Evolutionary conservation across 1,140 invertebrate genomes (phyloP).

Genomic region (Lepidotrigona ventralis): DNA sequence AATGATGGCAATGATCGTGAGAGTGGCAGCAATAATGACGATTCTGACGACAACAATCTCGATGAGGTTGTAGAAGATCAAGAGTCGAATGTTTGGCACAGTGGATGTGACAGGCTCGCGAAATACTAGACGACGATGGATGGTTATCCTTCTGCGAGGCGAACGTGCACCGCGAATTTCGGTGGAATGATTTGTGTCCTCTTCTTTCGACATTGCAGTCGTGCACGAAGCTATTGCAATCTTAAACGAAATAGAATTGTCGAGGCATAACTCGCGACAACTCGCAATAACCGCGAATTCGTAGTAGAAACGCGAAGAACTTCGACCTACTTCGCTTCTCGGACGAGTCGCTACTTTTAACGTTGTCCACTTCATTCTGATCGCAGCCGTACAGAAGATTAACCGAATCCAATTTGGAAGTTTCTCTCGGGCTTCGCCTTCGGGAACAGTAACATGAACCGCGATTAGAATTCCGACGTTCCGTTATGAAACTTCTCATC

Average conservation of each 20-base stretch:
- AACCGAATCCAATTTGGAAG: slow-evolving; percentile 40
- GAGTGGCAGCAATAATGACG: slow-evolving; percentile 18
- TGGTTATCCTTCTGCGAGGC: slow-evolving; percentile 13
- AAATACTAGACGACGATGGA: slow-evolving; percentile 12
- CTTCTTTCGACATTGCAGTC: neutral
- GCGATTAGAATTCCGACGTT: slow-evolving; percentile 10
- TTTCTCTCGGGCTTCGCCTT: slow-evolving; percentile 29
- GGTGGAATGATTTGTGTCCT: neutral
- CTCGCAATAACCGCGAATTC: neutral
- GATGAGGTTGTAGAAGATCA: slow-evolving; percentile 24
- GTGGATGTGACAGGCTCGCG: neutral
- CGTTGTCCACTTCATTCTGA: slow-evolving; percentile 19
- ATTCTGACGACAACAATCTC: slow-evolving; percentile 15
- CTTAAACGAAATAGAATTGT: slow-evolving; percentile 30
- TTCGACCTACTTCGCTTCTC: slow-evolving; percentile 39
- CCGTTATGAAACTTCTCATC: slow-evolving; percentile 1
- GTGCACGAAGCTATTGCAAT: slow-evolving; percentile 2
- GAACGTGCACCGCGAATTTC: slow-evolving; percentile 26
- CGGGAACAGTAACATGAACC: neutral
- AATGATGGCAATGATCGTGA: slow-evolving; percentile 39
- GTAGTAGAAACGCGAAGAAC: neutral
- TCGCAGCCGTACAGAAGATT: slow-evolving; percentile 37
- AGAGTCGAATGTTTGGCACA: slow-evolving; percentile 25
- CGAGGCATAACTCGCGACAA: neutral
- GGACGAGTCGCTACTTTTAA: slow-evolving; percentile 25